Evolutionary conservation across 2,113 vertebrate species (phyloP), one percentile per base, ranked within the genome.

Genomic region (Muscicapa adusta): DNA sequence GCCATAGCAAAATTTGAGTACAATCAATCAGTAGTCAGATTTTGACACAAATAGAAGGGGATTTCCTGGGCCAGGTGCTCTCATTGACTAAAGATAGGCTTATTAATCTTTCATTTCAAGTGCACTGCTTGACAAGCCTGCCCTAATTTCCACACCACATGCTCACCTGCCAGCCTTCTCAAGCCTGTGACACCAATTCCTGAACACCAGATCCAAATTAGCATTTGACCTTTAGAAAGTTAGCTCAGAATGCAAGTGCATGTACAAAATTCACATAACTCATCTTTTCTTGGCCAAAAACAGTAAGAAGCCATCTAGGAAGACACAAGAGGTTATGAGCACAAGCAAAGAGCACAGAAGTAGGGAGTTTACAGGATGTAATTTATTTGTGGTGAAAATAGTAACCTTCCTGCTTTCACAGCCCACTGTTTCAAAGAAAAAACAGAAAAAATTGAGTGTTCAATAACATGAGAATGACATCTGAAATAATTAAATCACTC

Each of bases 211-310:
- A 75, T 43, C 16, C 79, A 71, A 90, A 94, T 94, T 88, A 93
- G 82, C 87, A 76, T 90, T 60, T 94, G 81, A 85, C 89, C 87
- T 96, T 88, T 89, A 53, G 26, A 40, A 87, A 85, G 43, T 73
- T 9, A 71, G 36, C 34, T 87, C 36, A 40, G 58, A 79, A 68
- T 36, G 51, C 51, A 80, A 89, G 38, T 56, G 29, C 25, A 3
- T 31, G 53, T 58, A 45, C 79, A 61, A 68, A 93, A 73, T 29
- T 65, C 74, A 6, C 7, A 7, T 7, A 63, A 14, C 65, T 91
- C 18, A 4, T 77, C 43, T 87, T 67, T 57, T 43, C 67, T 31
- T 77, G 56, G 40, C 73, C 48, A 40, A 83, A 80, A 81, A 8
- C 26, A 58, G 33, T 72, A 40, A 73, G 56, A 45, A 85, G 19